Evolutionary conservation across 2,797 vertebrate genomes (phyloP), one percentile per base, ranked within the genome.

Genomic region (Capromys pilorides): DNA sequence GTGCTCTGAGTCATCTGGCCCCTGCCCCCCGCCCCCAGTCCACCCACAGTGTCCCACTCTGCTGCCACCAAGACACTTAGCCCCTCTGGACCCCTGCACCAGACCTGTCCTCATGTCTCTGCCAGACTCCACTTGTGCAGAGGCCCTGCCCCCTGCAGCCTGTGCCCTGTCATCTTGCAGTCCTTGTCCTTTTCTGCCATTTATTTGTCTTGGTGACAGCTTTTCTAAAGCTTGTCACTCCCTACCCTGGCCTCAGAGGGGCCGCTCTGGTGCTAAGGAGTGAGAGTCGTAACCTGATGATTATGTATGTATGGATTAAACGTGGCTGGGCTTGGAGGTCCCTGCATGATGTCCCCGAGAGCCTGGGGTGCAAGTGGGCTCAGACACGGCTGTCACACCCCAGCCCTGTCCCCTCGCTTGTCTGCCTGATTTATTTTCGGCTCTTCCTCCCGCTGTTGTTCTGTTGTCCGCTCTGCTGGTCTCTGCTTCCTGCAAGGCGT

Each of bases 401-500:
- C 87, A 39, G 16, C 1, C 64, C 6, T 61, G n/a, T 49, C 16
- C 81, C 94, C 59, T 12, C 11, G 0, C 59, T 41, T 0, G 73
- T 96, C 88, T 7, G 18, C 41, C 28, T 82, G 90, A 8, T 69
- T 97, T 97, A 97, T 97, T 97, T 97, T 94, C 77, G 77, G 66
- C 94, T 81, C 96, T 97, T 94, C 86, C 97, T 79, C 95, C 91
- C 92, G 80, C 96, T 95, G 79, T 97, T 96, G 95, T 96, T 97
- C 97, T 97, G 95, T 91, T 96, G 96, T 97, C 98, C 97, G 95
- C 92, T 62, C 79, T n/a, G 41, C 92, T 79, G 94, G 95, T 92
- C 97, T 96, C 95, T 59, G 67, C 92, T 98, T 98, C 97, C 97
- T 97, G 96, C 80, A 83, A 94, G 95, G 91, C 96, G 94, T 88